phyloP scores from a whole-genome alignment of 2,797 vertebrate genomes.

The Onychomys torridus region DNA sequence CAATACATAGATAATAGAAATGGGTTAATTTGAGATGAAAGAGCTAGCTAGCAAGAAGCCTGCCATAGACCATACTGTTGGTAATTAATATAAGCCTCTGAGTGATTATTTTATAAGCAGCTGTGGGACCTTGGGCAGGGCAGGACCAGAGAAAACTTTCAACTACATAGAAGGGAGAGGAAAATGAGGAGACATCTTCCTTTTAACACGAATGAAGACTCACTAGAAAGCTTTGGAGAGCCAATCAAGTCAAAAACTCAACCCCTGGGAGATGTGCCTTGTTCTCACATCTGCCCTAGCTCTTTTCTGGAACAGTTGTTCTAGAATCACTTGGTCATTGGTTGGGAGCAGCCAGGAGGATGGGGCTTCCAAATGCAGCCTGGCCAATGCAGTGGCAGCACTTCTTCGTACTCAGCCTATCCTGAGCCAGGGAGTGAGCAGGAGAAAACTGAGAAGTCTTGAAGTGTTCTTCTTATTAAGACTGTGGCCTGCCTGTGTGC shows the following conservation, averaged over 20 bases:
- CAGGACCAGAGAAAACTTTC: too few relatives aligned
- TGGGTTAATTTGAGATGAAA: too few relatives aligned
- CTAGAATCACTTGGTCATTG: neutral
- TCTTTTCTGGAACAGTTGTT: neutral
- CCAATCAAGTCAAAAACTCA: neutral
- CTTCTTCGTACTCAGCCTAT: too few relatives aligned
- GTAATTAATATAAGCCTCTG: too few relatives aligned
- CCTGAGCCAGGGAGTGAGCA: neutral
- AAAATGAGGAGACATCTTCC: too few relatives aligned
- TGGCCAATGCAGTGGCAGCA: neutral
- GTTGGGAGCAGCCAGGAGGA: neutral
- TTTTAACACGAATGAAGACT: neutral
- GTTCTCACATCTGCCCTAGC: fast-evolving
- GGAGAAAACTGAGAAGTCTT: neutral
- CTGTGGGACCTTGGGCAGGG: too few relatives aligned
- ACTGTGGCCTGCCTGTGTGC: fast-evolving
- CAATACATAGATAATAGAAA: too few relatives aligned
- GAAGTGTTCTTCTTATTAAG: neutral
- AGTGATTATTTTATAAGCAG: too few relatives aligned
- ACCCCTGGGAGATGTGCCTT: neutral
- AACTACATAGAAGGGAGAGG: neutral
- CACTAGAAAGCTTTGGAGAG: neutral
- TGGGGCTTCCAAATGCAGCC: neutral
- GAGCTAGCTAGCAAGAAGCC: too few relatives aligned
- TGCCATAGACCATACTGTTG: too few relatives aligned